Evolutionary conservation across 2,113 vertebrate species (phyloP).

Genomic region (Lanius ludovicianus): DNA sequence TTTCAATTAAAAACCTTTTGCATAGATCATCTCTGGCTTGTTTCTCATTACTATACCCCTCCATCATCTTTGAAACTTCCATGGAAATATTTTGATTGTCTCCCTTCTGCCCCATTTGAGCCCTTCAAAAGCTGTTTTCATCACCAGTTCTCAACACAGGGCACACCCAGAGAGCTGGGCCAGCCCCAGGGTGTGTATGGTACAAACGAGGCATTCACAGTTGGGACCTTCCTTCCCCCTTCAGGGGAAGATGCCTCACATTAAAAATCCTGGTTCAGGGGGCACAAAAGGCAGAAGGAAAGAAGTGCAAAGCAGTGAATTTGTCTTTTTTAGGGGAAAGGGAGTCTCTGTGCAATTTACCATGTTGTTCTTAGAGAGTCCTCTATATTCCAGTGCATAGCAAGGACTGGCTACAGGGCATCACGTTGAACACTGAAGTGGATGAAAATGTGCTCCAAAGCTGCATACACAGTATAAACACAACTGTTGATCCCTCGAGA

Average conservation of each 20-base stretch:
- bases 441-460: not conserved
- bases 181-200: rapidly evolving
- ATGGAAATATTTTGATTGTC: not conserved
- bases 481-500: not conserved
- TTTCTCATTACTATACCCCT: not conserved
- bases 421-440: rapidly evolving
- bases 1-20: not conserved
- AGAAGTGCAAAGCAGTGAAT: no score
- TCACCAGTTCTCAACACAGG: not conserved
- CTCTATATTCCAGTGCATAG: not conserved
- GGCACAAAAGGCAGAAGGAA: not conserved
- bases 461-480: not conserved
- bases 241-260: not conserved
- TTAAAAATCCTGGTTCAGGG: not conserved
- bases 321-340: not conserved
- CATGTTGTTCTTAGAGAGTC: not conserved
- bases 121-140: not conserved
- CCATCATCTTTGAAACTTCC: not conserved
- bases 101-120: not conserved
- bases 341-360: not conserved
- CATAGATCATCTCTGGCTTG: not conserved
- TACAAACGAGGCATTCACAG: not conserved
- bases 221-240: not conserved
- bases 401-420: not conserved
- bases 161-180: not conserved